Evolutionary conservation across 2,888 invertebrate genomes (phyloP).

Genomic region (Phytoseiulus persimilis): DNA sequence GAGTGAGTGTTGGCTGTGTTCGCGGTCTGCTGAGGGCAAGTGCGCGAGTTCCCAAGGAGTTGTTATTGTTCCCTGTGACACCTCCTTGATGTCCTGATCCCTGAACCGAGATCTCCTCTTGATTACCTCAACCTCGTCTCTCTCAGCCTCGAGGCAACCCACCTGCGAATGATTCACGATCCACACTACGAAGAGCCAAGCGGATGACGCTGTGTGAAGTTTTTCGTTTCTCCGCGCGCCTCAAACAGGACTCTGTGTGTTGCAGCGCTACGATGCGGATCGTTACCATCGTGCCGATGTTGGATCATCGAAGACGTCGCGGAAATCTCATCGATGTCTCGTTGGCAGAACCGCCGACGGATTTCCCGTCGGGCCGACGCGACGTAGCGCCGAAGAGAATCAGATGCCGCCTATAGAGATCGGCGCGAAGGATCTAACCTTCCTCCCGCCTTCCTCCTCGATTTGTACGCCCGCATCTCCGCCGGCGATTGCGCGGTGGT

Average conservation of each 20-base stretch:
- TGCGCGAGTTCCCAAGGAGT: not conserved
- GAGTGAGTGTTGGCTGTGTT: not conserved
- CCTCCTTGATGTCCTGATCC: not conserved
- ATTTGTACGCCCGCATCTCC: not conserved
- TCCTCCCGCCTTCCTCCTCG: not conserved
- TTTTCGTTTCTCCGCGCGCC: not conserved
- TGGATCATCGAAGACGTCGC: too few species aligned
- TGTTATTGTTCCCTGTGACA: not conserved
- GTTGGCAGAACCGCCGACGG: not conserved
- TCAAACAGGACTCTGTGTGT: too few species aligned
- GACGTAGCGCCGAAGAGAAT: not conserved
- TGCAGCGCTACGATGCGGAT: too few species aligned
- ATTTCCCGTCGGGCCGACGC: not conserved
- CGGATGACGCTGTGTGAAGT: not conserved
- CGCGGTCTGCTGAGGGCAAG: not conserved
- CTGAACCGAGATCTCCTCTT: slow-evolving; percentile 5
- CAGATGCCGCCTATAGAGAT: not conserved
- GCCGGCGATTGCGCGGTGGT: not conserved
- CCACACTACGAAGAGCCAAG: not conserved
- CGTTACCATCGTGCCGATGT: too few species aligned
- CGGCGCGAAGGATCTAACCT: not conserved
- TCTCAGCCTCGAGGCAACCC: not conserved
- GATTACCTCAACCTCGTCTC: not conserved
- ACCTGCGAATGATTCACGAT: slow-evolving; percentile 5
- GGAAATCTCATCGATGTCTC: not conserved